A percentile compares a stretch with the other conserved stretches of the same genome.
Evolutionary conservation across 2,797 vertebrate genomes (phyloP).

Genomic region (Parauchenoglanis punctatus): DNA sequence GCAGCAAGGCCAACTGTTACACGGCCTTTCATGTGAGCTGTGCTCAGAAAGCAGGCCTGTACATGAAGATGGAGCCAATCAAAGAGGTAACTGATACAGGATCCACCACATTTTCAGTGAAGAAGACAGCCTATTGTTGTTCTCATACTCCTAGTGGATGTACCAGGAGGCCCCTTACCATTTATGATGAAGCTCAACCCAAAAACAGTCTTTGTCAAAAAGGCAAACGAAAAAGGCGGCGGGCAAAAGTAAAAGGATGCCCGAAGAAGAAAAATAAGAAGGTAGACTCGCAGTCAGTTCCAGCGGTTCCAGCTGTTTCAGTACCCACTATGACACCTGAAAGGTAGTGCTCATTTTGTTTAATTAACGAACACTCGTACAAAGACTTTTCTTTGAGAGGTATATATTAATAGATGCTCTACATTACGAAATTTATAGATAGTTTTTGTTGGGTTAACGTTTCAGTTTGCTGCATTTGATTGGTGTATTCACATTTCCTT

Average conservation of each 20-base stretch:
- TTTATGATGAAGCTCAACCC: conserved; percentile 86
- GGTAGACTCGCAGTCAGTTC: conserved; percentile 74
- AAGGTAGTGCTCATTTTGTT: conserved; percentile 77
- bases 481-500: background rate
- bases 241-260: conserved; percentile 67
- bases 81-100: conserved; percentile 83
- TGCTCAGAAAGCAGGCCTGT: conserved; percentile 91
- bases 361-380: background rate
- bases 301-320: conserved; percentile 77
- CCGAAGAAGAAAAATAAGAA: conserved; percentile 86
- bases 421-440: background rate
- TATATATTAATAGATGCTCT: background rate
- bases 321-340: conserved; percentile 92
- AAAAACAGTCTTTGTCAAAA: conserved; percentile 88
- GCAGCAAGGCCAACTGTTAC: conserved; percentile 96
- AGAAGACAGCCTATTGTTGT: conserved; percentile 95
- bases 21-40: conserved; percentile 97
- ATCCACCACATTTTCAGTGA: conserved; percentile 85
- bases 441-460: background rate
- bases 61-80: conserved; percentile 98
- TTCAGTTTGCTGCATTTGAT: background rate
- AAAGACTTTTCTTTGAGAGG: background rate
- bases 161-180: conserved; percentile 85
- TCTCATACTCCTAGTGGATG: conserved; percentile 91
- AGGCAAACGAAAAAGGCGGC: conserved; percentile 78